Conservation (phyloP, 2,113 vertebrate species). For the Hiodon tergisus region DNA sequence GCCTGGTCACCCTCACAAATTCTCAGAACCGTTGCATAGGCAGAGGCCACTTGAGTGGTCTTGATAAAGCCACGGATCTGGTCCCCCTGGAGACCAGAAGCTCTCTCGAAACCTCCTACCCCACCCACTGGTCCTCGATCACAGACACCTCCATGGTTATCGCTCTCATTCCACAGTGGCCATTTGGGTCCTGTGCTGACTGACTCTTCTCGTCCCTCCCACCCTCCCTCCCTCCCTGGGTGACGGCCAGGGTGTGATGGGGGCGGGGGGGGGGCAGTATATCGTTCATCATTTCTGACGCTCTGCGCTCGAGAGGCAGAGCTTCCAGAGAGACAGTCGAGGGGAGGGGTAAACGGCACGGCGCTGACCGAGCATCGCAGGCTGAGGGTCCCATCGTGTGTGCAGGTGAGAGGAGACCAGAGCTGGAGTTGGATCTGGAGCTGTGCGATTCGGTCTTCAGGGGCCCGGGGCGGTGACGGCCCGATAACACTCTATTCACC, state of each 20-base stretch:
- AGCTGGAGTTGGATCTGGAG: background rate
- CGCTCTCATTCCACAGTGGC: slow-evolving; percentile 16
- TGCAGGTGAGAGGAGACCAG: background rate
- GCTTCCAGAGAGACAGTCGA: background rate
- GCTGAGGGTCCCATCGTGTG: background rate
- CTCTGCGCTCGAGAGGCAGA: slow-evolving; percentile 2
- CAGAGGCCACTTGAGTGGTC: slow-evolving; percentile 28
- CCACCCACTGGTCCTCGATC: slow-evolving; percentile 41
- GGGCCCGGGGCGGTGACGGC: background rate
- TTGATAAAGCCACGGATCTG: slow-evolving; percentile 29
- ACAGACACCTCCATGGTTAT: slow-evolving; percentile 35
- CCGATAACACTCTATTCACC: no score
- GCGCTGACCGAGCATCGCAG: background rate
- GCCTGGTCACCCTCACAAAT: slow-evolving; percentile 12
- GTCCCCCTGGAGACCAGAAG: slow-evolving; percentile 25
- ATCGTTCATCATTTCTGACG: slow-evolving; percentile 9
- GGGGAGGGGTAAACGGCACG: background rate
- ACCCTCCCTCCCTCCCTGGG: background rate
- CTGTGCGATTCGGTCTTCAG: no score
- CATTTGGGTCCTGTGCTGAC: background rate
- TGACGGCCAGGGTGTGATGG: no score
- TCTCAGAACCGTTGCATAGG: slow-evolving; percentile 21
- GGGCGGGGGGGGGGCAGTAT: background rate
- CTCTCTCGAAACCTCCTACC: slow-evolving; percentile 25
- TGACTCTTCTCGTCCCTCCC: background rate